Evolutionary conservation across 1,140 invertebrate species (phyloP).

Genomic region (Amyelois transitella): DNA sequence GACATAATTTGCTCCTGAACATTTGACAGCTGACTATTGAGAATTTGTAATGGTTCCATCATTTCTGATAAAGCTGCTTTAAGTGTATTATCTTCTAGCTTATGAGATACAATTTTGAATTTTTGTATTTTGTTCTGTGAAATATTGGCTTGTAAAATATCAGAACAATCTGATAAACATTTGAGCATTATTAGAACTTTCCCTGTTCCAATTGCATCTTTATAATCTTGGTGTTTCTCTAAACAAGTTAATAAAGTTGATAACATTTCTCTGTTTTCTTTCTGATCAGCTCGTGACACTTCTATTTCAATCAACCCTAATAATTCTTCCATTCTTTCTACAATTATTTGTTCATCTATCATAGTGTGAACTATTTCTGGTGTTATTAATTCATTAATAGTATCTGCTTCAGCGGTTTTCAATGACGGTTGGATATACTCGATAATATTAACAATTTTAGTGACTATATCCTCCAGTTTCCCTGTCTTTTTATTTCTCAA

Average conservation of each 20-base stretch:
- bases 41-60: constrained; percentile 28
- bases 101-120: constrained; percentile 9
- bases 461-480: constrained; percentile 9
- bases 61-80: constrained; percentile 34
- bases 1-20: constrained; percentile 33
- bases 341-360: not conserved
- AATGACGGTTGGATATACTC: constrained; percentile 15
- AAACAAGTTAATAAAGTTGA: constrained; percentile 30
- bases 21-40: constrained; percentile 30
- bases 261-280: constrained; percentile 17
- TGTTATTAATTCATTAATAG: constrained; percentile 21
- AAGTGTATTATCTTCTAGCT: constrained; percentile 17
- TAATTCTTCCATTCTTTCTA: constrained; percentile 16
- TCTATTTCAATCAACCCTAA: constrained; percentile 10
- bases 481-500: constrained; percentile 2
- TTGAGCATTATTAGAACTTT: constrained; percentile 48
- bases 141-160: constrained; percentile 26
- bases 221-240: constrained; percentile 36
- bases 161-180: constrained; percentile 48
- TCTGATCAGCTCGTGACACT: not conserved
- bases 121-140: constrained; percentile 7
- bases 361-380: not conserved
- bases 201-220: constrained; percentile 33
- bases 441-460: constrained; percentile 17
- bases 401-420: constrained; percentile 12